phyloP scores from a whole-genome alignment of 92 coral and sea anemone genomes.

The Siderastrea siderea region DNA sequence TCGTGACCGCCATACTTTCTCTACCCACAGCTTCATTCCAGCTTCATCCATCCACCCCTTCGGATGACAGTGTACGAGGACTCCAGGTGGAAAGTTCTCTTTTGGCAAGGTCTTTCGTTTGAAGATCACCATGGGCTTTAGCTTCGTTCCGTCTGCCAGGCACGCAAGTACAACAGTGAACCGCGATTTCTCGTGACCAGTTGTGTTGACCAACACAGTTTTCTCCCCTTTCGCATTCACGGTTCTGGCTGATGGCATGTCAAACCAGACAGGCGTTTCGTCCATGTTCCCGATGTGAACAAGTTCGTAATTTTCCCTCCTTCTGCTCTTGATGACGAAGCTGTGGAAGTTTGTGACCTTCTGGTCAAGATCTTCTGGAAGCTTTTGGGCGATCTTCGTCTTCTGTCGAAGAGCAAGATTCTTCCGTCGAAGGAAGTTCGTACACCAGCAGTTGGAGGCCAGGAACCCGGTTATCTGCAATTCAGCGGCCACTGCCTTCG shows the following conservation, averaged over 20 bases:
- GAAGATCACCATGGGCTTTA: slow-evolving; percentile 61
- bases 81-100: slow-evolving; percentile 42
- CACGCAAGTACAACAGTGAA: slow-evolving; percentile 59
- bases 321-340: slow-evolving; percentile 39
- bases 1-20: slow-evolving; percentile 44
- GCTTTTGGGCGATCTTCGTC: slow-evolving; percentile 34
- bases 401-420: slow-evolving; percentile 49
- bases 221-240: slow-evolving; percentile 31
- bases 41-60: slow-evolving; percentile 71
- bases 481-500: slow-evolving; percentile 42
- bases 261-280: slow-evolving; percentile 55
- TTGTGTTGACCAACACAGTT: slow-evolving; percentile 54
- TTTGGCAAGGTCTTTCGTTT: slow-evolving; percentile 61
- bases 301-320: slow-evolving; percentile 29
- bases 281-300: slow-evolving; percentile 13
- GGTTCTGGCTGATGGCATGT: slow-evolving; percentile 59
- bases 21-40: slow-evolving; percentile 45
- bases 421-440: slow-evolving; percentile 39
- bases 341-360: slow-evolving; percentile 45
- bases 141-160: slow-evolving; percentile 61
- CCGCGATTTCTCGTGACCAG: slow-evolving; percentile 52
- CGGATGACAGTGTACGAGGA: slow-evolving; percentile 45
- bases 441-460: slow-evolving; percentile 45
- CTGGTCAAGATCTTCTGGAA: slow-evolving; percentile 49
- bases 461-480: slow-evolving; percentile 30